Evolutionary conservation across 2,888 invertebrate species (phyloP).

Genomic region (Ormyrus thymus): DNA sequence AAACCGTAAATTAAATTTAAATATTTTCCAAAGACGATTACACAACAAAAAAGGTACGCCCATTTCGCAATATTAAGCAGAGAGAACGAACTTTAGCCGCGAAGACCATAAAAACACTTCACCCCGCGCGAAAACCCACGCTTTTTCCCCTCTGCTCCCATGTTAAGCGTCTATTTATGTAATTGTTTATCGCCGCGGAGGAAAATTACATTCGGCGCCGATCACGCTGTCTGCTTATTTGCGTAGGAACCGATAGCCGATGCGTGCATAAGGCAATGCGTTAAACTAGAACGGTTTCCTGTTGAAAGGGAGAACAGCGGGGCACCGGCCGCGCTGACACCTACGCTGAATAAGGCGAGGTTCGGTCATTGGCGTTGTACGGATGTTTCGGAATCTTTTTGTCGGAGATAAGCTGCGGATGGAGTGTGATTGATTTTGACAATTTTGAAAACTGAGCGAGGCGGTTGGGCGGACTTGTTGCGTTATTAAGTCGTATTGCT

Average conservation of each 20-base stretch:
- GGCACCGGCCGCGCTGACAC: not conserved
- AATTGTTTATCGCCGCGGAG: conserved; percentile 37
- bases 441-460: too few species aligned
- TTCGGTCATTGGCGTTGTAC: not conserved
- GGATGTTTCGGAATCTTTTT: too few species aligned
- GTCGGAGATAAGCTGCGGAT: too few species aligned
- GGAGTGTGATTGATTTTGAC: too few species aligned
- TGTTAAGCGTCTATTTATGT: conserved; percentile 29
- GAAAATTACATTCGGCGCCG: conserved; percentile 21
- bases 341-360: conserved; percentile 26
- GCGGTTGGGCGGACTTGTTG: too few species aligned
- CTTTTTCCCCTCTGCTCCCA: not conserved
- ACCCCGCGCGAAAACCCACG: conserved; percentile 4
- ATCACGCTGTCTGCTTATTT: conserved; percentile 37
- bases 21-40: not conserved
- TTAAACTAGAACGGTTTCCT: conserved; percentile 48
- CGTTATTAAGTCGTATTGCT: too few species aligned
- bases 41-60: not conserved
- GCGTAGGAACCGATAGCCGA: conserved; percentile 40
- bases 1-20: not conserved
- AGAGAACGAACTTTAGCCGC: not conserved
- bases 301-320: conserved; percentile 36
- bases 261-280: not conserved
- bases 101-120: conserved; percentile 1
- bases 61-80: not conserved